These are phyloP conservation scores for Pelagia noctiluca DNA, from an alignment of 30 jellyfish, hydroid and myxozoan species.

Conservation along the genomic window DNA sequence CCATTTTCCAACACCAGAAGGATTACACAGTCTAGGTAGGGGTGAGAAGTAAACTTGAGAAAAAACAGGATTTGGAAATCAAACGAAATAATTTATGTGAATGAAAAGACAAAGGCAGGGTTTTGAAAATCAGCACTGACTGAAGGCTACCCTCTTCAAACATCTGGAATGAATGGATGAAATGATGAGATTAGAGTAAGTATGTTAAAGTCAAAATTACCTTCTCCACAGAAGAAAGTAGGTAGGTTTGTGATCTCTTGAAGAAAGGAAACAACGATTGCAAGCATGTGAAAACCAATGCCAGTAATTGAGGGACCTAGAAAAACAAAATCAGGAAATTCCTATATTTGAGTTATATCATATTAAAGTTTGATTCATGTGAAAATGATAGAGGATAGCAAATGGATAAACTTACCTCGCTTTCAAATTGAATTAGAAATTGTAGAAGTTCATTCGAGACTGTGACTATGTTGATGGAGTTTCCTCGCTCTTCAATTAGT, in stretches of 20 bases:
- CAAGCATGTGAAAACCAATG: constrained; percentile 38
- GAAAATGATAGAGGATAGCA: neutral
- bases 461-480: constrained; percentile 22
- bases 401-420: constrained; percentile 15
- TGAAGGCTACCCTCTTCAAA: too few relatives aligned
- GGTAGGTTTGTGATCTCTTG: constrained; percentile 53
- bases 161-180: neutral
- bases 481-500: constrained; percentile 32
- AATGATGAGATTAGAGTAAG: too few relatives aligned
- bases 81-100: too few relatives aligned
- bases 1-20: too few relatives aligned
- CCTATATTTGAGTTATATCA: too few relatives aligned
- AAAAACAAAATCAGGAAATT: neutral
- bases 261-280: constrained; percentile 80
- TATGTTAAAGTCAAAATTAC: constrained; percentile 13
- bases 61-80: too few relatives aligned
- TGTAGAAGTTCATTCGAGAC: constrained; percentile 25
- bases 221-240: constrained; percentile 65
- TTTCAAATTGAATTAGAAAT: constrained; percentile 24
- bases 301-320: constrained; percentile 57
- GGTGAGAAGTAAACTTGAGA: too few relatives aligned
- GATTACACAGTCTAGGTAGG: too few relatives aligned
- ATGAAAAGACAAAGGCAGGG: too few relatives aligned
- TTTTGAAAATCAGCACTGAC: too few relatives aligned
- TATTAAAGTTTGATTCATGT: neutral